Base-by-base conservation (phyloP, 2,888 invertebrate species). In the Drosophila pseudotalamancana region DNA sequence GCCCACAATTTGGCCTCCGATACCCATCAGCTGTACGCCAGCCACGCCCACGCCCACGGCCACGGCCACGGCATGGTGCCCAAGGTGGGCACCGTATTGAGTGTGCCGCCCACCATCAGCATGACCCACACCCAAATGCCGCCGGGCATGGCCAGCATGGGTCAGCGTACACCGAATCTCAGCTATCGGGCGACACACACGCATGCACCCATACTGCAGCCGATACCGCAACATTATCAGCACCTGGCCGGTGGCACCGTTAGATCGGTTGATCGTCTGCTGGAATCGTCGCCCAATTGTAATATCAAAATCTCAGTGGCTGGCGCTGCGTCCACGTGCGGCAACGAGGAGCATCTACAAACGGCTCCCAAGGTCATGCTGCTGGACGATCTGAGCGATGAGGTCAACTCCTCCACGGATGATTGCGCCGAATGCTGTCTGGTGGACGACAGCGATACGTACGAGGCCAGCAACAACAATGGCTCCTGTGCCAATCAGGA, bases 1-100 rank as follows among this genome's bases (percentile, higher is more conserved):
- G 89, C 89, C 9, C 90, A 89, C 53, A 89, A 89, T 35, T 71
- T 89, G 67, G 87, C 77, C 55, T 79, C 88, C 42, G 89, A 88
- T 46, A 88, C 68, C 40, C 75, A 87, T 61, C 82, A 81, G 39
- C 35, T 85, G 48, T 82, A 86, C 32, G 61, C 71, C 8, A 34
- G 69, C 56, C 77, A 62, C 32, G 56, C 64, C 46, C 83, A 70
- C 5, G 31, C 31, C 29, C 43, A 25, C 8, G 39, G 67, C 60
- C 74, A 59, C 37, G 55, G 62, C 42, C 79, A 70, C 11, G 27
- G 27, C n/a, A n/a, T n/a, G 25, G 29, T 11, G 29, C 2, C 61
- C 63, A 46, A 83, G 76, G 9, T 60, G 0, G 70, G 72, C 40
- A 31, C 68, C 4, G 81, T 61, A 12, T 61, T 90, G 35, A 90